phyloP scores from a whole-genome alignment of 2,113 vertebrate genomes.

The Gnathonemus echidnorhynchus region DNA sequence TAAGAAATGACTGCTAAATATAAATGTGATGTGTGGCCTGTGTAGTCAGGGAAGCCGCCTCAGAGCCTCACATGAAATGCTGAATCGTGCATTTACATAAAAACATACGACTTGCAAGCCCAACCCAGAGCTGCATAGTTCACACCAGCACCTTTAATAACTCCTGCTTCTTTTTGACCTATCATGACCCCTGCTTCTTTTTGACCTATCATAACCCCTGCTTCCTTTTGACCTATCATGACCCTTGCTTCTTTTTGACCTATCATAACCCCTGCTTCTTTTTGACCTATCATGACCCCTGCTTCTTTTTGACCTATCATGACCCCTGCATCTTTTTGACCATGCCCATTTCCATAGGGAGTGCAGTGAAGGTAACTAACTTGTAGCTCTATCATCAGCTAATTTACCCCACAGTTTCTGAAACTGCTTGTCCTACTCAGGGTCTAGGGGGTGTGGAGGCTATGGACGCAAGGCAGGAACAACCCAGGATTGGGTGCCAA shows the following conservation, averaged over 20 bases:
- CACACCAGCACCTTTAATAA: neutral
- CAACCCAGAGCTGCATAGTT: neutral
- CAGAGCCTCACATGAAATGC: neutral
- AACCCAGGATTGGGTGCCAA: no score
- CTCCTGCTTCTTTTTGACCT: neutral
- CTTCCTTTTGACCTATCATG: no score
- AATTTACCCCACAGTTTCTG: constrained; percentile 17
- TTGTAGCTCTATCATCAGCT: neutral
- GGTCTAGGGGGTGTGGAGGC: no score
- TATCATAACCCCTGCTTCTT: neutral
- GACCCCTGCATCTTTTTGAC: neutral
- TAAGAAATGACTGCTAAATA: constrained; percentile 18
- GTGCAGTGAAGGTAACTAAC: neutral
- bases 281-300: neutral
- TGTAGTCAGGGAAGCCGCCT: neutral
- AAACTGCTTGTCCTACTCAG: no score
- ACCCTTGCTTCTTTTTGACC: neutral
- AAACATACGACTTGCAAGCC: neutral
- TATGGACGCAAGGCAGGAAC: no score
- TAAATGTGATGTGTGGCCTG: constrained; percentile 12
- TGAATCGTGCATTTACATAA: neutral
- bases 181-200: neutral
- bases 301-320: neutral
- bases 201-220: neutral
- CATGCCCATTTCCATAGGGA: neutral